Evolutionary conservation across 1,140 invertebrate species (phyloP).

Genomic region (Steinernema feltiae): DNA sequence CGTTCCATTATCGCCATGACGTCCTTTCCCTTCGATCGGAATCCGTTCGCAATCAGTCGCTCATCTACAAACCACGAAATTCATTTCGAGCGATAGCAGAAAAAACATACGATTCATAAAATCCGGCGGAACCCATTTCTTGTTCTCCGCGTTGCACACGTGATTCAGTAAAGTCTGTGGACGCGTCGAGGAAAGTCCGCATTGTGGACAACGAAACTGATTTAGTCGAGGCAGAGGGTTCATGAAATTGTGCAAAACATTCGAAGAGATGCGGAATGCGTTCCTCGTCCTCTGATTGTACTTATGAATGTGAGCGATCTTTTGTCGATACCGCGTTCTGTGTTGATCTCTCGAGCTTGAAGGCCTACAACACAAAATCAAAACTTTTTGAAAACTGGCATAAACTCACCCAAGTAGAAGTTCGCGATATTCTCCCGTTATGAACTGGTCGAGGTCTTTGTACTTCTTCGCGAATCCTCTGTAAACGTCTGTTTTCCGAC

Average conservation of each 20-base stretch:
- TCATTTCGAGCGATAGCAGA: background rate
- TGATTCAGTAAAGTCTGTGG: background rate
- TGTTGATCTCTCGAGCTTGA: background rate
- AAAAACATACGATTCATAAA: background rate
- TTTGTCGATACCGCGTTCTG: background rate
- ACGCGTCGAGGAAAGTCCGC: background rate
- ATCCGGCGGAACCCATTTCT: background rate
- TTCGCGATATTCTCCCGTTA: background rate
- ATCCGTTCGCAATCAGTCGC: background rate
- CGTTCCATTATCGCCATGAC: slow-evolving; percentile 7
- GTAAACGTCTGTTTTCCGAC: background rate
- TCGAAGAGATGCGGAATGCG: background rate
- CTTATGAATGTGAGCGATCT: background rate
- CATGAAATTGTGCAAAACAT: background rate
- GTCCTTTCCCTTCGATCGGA: slow-evolving; percentile 5
- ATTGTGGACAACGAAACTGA: slow-evolving; percentile 1
- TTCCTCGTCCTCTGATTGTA: background rate
- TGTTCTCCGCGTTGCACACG: background rate
- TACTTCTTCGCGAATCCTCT: background rate
- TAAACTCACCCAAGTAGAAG: background rate
- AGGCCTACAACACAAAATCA: background rate
- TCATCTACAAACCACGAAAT: background rate
- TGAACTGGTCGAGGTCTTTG: background rate
- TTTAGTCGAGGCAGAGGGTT: background rate
- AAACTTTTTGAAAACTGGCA: background rate